Evolutionary conservation across 2,113 vertebrate species (phyloP).

Genomic region (Aspiorhynchus laticeps): DNA sequence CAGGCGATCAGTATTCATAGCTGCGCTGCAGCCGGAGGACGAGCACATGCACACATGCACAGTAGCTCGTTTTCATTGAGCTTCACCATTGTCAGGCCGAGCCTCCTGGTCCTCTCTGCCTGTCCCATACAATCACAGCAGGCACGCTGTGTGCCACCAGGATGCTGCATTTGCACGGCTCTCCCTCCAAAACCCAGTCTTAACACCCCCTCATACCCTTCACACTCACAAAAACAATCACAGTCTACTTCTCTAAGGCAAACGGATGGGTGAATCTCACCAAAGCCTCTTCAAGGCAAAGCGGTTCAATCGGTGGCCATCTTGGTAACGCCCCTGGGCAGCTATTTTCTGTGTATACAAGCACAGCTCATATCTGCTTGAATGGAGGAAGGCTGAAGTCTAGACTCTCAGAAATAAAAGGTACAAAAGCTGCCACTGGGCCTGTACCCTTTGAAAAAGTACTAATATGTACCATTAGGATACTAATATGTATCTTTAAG

Average conservation of each 20-base stretch:
- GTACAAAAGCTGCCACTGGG: neutral
- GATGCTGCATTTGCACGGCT: neutral
- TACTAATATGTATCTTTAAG: no score
- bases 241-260: neutral
- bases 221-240: slow-evolving; percentile 19
- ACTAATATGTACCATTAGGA: neutral
- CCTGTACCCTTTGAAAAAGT: neutral
- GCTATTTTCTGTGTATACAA: neutral
- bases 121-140: neutral
- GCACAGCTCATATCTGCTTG: neutral
- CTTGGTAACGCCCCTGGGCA: neutral
- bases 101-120: neutral
- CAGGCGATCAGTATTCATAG: slow-evolving; percentile 39
- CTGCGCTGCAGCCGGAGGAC: neutral
- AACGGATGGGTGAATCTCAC: neutral
- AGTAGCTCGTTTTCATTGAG: neutral
- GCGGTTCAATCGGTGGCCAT: neutral
- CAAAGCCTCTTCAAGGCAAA: neutral
- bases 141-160: neutral
- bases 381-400: neutral
- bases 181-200: neutral
- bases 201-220: neutral
- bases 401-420: neutral
- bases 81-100: neutral
- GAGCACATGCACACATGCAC: slow-evolving; percentile 4